These are phyloP conservation scores for Metallyticus violacea DNA, from an alignment of 2,888 invertebrate genomes.

Conservation along the genomic window DNA sequence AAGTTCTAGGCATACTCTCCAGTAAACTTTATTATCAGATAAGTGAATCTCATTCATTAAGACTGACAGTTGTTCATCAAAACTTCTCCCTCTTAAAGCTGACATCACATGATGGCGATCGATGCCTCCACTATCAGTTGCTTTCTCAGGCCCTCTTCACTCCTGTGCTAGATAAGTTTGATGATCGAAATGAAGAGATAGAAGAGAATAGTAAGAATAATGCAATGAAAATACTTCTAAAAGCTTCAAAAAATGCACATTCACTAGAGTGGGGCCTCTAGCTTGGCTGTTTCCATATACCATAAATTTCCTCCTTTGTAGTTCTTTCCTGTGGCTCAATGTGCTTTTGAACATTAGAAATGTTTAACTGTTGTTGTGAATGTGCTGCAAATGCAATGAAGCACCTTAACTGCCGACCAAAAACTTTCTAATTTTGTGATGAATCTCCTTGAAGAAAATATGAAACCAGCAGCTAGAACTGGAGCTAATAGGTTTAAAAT, in stretches of 20 bases:
- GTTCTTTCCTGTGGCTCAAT: too few relatives aligned
- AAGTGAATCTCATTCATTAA: constrained; percentile 39
- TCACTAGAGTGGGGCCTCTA: too few relatives aligned
- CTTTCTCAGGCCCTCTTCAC: too few relatives aligned
- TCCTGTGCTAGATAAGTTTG: too few relatives aligned
- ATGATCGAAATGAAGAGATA: too few relatives aligned
- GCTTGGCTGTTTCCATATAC: too few relatives aligned
- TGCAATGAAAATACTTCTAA: too few relatives aligned
- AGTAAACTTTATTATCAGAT: constrained; percentile 38
- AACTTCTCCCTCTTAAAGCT: constrained; percentile 26
- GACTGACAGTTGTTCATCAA: constrained; percentile 39
- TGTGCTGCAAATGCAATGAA: neutral
- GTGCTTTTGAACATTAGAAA: constrained; percentile 5
- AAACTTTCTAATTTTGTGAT: constrained; percentile 34
- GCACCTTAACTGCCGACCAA: neutral
- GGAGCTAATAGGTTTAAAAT: neutral
- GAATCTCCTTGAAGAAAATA: neutral
- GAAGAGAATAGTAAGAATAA: too few relatives aligned
- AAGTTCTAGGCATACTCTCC: constrained; percentile 37
- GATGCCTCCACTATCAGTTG: neutral
- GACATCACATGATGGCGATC: neutral
- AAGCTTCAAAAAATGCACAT: too few relatives aligned
- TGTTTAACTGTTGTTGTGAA: constrained; percentile 8
- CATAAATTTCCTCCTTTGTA: too few relatives aligned
- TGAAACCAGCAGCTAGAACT: neutral